Percentiles rank a stretch among this genome's conserved stretches.
Conservation (phyloP, 2,888 invertebrate genomes). For the Trachelus stipa region DNA sequence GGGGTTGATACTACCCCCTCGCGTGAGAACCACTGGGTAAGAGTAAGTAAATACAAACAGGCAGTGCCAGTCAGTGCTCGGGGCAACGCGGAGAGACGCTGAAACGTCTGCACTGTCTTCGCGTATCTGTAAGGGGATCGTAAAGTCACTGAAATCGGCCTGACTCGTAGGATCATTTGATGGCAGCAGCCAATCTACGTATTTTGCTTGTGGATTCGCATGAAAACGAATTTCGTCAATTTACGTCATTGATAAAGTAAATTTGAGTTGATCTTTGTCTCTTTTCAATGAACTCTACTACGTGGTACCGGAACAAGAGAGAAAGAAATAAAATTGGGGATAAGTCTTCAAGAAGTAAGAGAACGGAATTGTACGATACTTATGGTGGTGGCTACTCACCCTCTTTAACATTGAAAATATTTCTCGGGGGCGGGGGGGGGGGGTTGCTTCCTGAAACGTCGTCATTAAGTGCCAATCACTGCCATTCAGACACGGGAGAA, state of each 20-base stretch:
- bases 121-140: slow-evolving; percentile 6
- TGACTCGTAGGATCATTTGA: background rate
- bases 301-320: slow-evolving; percentile 29
- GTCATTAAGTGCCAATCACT: slow-evolving; percentile 60
- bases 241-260: background rate
- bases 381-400: background rate
- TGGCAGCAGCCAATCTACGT: background rate
- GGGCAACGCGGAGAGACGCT: slow-evolving; percentile 38
- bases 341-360: slow-evolving; percentile 40
- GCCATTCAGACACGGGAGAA: slow-evolving; percentile 47
- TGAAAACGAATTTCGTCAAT: background rate
- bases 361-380: slow-evolving; percentile 22
- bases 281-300: slow-evolving; percentile 1
- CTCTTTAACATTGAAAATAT: background rate
- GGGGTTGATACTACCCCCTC: background rate
- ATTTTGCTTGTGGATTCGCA: background rate
- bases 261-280: background rate
- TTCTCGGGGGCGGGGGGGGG: slow-evolving; percentile 17
- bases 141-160: background rate
- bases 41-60: slow-evolving; percentile 40
- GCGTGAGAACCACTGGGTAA: slow-evolving; percentile 39
- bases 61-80: slow-evolving; percentile 26
- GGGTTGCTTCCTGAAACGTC: slow-evolving; percentile 41
- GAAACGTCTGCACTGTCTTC: slow-evolving; percentile 38
- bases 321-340: slow-evolving; percentile 40